Conservation (phyloP, 2,113 vertebrate species). For the Meles meles region DNA sequence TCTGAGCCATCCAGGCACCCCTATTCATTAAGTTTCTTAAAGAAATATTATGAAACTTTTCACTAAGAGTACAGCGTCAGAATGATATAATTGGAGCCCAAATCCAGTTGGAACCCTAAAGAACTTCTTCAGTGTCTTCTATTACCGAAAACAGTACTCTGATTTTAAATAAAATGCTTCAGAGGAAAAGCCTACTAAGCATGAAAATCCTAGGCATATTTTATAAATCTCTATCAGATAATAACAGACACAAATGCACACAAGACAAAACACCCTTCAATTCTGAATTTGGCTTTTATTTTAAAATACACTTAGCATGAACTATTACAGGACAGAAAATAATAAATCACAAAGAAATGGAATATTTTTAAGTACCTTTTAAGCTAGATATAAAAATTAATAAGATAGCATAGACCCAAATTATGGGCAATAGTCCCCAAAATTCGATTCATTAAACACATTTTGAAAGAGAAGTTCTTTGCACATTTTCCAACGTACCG, state of each 20-base stretch:
- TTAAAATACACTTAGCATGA: conserved; percentile 70
- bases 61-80: neutral
- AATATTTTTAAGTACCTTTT: conserved; percentile 56
- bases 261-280: conserved; percentile 17
- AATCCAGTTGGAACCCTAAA: neutral
- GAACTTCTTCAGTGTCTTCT: conserved; percentile 27
- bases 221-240: neutral
- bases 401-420: conserved; percentile 6
- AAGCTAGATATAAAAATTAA: conserved; percentile 49
- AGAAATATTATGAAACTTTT: neutral
- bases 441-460: conserved; percentile 49
- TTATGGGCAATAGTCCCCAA: conserved; percentile 43
- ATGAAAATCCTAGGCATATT: conserved; percentile 43
- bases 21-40: neutral
- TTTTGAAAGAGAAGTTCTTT: conserved; percentile 49
- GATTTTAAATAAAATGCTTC: conserved; percentile 33
- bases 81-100: neutral
- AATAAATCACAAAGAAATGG: conserved; percentile 62
- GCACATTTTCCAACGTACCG: conserved; percentile 36
- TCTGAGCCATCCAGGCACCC: neutral
- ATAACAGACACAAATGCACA: neutral
- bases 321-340: conserved; percentile 55
- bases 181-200: conserved; percentile 57
- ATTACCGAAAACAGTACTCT: conserved; percentile 25
- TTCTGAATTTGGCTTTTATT: conserved; percentile 63